Evolutionary conservation across 2,797 vertebrate genomes (phyloP).

Genomic region (Artibeus lituratus): DNA sequence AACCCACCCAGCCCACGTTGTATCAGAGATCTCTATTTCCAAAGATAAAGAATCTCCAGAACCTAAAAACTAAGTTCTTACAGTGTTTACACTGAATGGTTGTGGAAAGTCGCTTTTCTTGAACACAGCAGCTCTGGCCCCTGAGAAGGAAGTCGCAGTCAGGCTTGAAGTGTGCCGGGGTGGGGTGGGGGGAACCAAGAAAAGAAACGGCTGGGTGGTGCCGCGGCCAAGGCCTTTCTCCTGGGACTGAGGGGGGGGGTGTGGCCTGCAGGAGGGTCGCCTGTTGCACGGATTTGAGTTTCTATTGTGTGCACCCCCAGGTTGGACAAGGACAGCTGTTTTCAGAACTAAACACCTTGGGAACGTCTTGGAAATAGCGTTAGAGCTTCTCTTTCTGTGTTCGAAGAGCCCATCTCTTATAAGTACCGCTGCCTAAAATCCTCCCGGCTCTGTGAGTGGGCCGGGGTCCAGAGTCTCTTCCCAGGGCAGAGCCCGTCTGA

Average conservation of each 20-base stretch:
- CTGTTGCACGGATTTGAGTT: fast-evolving
- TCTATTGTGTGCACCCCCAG: background rate
- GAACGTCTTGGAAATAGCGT: background rate
- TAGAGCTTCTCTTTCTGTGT: background rate
- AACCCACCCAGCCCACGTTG: background rate
- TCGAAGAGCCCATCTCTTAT: background rate
- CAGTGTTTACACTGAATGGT: background rate
- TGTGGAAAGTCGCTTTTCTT: background rate
- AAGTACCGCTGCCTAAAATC: background rate
- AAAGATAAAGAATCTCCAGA: background rate
- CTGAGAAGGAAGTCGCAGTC: background rate
- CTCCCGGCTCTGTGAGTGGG: background rate
- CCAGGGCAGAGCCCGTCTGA: background rate
- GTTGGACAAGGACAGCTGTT: background rate
- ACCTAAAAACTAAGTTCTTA: background rate
- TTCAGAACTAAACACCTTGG: background rate
- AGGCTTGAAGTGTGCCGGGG: background rate
- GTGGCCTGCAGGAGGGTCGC: background rate
- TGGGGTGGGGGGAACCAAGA: background rate
- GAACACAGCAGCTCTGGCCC: background rate
- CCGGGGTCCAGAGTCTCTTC: background rate
- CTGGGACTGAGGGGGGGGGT: background rate
- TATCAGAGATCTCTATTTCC: background rate
- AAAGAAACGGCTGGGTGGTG: background rate
- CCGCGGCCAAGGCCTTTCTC: fast-evolving